A percentile compares a stretch with the other conserved stretches of the same genome.
Evolutionary conservation across 2,113 vertebrate species (phyloP).

Genomic region (Hoplias malabaricus): DNA sequence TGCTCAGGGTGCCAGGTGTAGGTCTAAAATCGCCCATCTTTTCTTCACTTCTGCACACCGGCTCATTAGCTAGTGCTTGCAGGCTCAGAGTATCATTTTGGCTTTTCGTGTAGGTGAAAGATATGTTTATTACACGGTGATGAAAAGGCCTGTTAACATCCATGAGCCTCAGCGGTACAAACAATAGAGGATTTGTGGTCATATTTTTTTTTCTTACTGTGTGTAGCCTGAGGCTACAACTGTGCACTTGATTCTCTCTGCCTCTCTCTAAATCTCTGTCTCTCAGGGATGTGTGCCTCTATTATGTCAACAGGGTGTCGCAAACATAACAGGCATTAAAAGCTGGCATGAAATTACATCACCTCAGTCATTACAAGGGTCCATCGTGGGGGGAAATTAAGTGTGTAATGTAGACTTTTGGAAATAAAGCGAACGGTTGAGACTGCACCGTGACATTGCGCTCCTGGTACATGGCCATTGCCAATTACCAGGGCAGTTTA

Average conservation of each 20-base stretch:
- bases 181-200: constrained; percentile 30
- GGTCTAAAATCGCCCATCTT: neutral
- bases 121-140: constrained; percentile 35
- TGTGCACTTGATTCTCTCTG: neutral
- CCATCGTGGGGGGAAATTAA: constrained; percentile 26
- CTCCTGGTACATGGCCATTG: constrained; percentile 7
- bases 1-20: constrained; percentile 7
- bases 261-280: neutral
- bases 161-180: neutral
- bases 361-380: constrained; percentile 22
- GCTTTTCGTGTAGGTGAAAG: neutral
- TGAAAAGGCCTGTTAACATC: constrained; percentile 19
- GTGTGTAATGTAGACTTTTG: constrained; percentile 31
- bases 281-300: constrained; percentile 1
- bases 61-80: neutral
- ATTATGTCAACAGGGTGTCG: constrained; percentile 28
- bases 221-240: constrained; percentile 2
- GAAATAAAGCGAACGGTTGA: constrained; percentile 1
- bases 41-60: neutral
- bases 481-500: constrained; percentile 14
- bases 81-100: neutral
- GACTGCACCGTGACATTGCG: constrained; percentile 3
- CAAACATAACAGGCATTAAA: constrained; percentile 33
- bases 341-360: constrained; percentile 37
- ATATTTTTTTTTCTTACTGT: neutral